Percentiles rank a stretch among this genome's conserved stretches.
Conservation (phyloP, 2,113 vertebrate species). For the Orycteropus afer region DNA sequence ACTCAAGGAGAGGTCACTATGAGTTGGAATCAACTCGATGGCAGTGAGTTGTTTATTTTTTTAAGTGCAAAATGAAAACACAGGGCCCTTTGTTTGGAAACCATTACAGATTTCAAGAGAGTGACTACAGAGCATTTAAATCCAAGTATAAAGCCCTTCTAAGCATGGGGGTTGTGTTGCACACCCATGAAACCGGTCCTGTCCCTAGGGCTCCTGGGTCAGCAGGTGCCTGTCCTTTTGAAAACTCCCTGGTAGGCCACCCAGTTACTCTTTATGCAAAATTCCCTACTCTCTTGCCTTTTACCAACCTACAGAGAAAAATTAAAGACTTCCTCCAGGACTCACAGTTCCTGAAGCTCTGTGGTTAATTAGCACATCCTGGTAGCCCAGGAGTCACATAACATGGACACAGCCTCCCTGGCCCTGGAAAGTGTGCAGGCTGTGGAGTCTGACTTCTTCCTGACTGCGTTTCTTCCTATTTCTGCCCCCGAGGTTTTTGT, state of each 20-base stretch:
- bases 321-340: conserved; percentile 58
- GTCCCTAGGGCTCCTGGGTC: background rate
- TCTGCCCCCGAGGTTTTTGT: background rate
- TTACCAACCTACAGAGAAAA: background rate
- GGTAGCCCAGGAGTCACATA: background rate
- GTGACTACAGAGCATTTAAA: background rate
- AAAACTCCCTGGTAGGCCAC: background rate
- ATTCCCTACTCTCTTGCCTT: background rate
- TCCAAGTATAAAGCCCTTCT: background rate
- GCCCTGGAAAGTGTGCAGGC: background rate
- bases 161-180: fast-evolving
- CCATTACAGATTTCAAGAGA: background rate
- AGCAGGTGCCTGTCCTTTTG: background rate
- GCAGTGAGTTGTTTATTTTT: too few species aligned
- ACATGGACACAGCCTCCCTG: background rate
- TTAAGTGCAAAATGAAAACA: background rate
- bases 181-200: background rate
- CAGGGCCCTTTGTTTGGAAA: background rate
- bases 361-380: conserved; percentile 46
- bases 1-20: too few species aligned
- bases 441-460: background rate
- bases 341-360: background rate
- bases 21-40: too few species aligned
- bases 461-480: background rate
- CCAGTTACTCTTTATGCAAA: background rate